A percentile compares a stretch with the other conserved stretches of the same genome.
phyloP scores from a whole-genome alignment of 2,797 vertebrate species.

The Tarsius wallacei region DNA sequence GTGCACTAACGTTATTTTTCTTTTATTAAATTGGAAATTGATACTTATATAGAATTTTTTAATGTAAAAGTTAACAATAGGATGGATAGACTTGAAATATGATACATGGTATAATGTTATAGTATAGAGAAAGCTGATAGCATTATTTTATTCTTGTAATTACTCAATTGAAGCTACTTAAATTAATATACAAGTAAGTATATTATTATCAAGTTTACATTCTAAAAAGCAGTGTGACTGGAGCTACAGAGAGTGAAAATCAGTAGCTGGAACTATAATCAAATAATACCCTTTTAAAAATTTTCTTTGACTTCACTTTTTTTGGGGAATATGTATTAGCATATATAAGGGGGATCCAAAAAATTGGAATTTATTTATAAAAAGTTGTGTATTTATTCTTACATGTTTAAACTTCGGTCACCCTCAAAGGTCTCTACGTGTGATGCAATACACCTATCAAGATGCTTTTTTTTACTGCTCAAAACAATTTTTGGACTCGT shows the following conservation, averaged over 20 bases:
- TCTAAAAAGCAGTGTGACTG: neutral
- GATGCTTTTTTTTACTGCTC: too few relatives aligned
- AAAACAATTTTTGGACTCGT: too few relatives aligned
- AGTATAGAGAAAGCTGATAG: neutral
- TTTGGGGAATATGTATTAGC: neutral
- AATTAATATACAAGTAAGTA: slow-evolving; percentile 16
- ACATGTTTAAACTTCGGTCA: too few relatives aligned
- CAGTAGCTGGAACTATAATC: neutral
- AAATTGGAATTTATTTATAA: too few relatives aligned
- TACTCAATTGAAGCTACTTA: slow-evolving; percentile 12
- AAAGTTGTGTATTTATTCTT: too few relatives aligned
- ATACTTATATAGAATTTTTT: neutral
- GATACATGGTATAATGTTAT: neutral
- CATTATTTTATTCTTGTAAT: slow-evolving; percentile 23
- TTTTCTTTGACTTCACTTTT: slow-evolving; percentile 33
- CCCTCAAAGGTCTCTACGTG: too few relatives aligned
- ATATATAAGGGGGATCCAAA: too few relatives aligned
- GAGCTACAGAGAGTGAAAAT: neutral
- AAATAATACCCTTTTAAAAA: neutral
- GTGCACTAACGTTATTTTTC: neutral
- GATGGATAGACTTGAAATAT: neutral
- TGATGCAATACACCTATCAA: too few relatives aligned
- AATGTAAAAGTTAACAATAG: neutral
- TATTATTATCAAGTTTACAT: neutral
- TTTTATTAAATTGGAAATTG: neutral